phyloP scores from a whole-genome alignment of 2,888 invertebrate genomes.

The Stenurella melanura region DNA sequence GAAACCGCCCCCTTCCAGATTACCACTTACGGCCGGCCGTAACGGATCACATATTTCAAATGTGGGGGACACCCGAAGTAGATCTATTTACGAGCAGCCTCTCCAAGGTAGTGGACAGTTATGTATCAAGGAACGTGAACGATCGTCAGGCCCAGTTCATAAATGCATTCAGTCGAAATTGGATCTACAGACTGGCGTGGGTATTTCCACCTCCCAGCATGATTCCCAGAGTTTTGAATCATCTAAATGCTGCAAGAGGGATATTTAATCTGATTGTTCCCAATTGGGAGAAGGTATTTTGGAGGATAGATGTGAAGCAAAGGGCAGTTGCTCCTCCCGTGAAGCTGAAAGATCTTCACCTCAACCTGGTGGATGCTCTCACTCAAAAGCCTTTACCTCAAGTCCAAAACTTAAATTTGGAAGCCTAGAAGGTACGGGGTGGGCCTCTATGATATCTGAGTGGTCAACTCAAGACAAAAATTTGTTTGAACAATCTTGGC shows the following conservation, averaged over 20 bases:
- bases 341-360: background rate
- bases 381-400: constrained; percentile 33
- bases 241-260: constrained; percentile 55
- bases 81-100: constrained; percentile 46
- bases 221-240: constrained; percentile 52
- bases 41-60: constrained; percentile 43
- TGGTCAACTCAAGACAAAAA: background rate
- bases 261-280: constrained; percentile 56
- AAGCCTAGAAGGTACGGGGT: constrained; percentile 48
- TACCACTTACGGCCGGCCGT: constrained; percentile 44
- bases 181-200: constrained; percentile 57
- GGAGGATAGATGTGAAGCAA: constrained; percentile 41
- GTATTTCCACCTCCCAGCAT: constrained; percentile 60
- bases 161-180: constrained; percentile 59
- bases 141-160: constrained; percentile 43
- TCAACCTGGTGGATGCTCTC: constrained; percentile 18
- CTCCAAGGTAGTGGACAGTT: constrained; percentile 28
- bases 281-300: constrained; percentile 58
- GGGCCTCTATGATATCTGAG: constrained; percentile 31
- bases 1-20: constrained; percentile 37
- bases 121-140: constrained; percentile 42
- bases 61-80: constrained; percentile 49
- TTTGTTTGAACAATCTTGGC: constrained; percentile 1
- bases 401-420: constrained; percentile 38
- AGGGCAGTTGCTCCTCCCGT: background rate